A percentile compares a stretch with the other conserved stretches of the same genome.
These are phyloP conservation scores for Hetaerina titia DNA, from an alignment of 2,888 invertebrate species.

Conservation along the genomic window DNA sequence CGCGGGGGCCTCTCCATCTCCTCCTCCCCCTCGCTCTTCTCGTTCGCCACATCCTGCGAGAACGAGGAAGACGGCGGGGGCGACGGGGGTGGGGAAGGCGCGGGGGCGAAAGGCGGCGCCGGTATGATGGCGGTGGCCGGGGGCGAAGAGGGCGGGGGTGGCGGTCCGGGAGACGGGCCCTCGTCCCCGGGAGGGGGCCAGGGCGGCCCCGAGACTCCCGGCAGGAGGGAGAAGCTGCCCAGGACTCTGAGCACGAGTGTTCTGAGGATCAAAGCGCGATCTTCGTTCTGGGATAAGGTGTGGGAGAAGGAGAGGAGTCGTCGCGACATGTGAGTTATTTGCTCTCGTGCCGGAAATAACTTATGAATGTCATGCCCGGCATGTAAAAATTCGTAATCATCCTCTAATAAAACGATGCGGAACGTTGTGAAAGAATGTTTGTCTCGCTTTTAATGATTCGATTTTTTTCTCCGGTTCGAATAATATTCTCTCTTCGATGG, in stretches of 20 bases:
- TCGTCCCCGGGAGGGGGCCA: conserved; percentile 67
- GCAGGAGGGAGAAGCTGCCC: conserved; percentile 79
- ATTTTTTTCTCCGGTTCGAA: neutral
- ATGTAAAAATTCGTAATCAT: neutral
- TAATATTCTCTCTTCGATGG: neutral
- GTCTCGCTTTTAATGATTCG: neutral
- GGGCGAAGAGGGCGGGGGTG: conserved; percentile 70
- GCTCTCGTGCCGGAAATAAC: neutral
- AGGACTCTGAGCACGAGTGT: conserved; percentile 89
- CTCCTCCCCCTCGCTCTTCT: conserved; percentile 71
- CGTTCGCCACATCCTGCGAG: conserved; percentile 69
- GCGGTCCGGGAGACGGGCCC: conserved; percentile 70
- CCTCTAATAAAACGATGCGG: too few species aligned
- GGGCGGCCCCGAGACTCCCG: conserved; percentile 23
- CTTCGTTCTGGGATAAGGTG: conserved; percentile 92
- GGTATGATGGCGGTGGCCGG: conserved; percentile 58
- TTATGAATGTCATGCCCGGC: neutral
- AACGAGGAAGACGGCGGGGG: conserved; percentile 68
- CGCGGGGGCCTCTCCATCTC: conserved; percentile 70
- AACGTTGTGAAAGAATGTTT: too few species aligned
- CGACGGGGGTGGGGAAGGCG: conserved; percentile 67
- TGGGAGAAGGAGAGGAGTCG: conserved; percentile 80
- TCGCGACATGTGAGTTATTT: conserved; percentile 46
- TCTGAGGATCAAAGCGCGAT: conserved; percentile 87
- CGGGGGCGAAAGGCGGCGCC: conserved; percentile 68